Conservation (phyloP, 2,113 vertebrate genomes). For the Brevimyrus niger region DNA sequence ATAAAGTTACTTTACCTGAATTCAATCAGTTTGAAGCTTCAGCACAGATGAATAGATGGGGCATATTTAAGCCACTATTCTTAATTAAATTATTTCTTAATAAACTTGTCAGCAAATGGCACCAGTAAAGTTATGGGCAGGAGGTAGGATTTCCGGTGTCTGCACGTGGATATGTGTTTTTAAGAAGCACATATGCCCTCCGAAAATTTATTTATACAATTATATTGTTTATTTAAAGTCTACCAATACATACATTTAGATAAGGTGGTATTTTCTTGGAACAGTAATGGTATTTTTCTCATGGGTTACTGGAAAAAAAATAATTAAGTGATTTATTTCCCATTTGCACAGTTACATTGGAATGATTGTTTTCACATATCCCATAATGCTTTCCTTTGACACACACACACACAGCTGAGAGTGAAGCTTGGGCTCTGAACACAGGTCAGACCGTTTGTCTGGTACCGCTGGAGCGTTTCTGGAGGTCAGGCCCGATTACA, state of each 20-base stretch:
- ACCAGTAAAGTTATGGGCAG: not conserved
- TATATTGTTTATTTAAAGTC: not conserved
- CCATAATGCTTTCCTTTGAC: not conserved
- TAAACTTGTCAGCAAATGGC: not conserved
- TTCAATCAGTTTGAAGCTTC: not conserved
- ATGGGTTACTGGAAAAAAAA: not conserved
- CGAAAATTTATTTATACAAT: not conserved
- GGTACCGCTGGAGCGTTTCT: not conserved
- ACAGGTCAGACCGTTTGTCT: not conserved
- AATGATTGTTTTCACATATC: not conserved
- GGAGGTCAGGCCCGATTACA: not conserved
- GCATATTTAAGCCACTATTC: not conserved
- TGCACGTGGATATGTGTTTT: not conserved
- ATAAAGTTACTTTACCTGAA: not conserved
- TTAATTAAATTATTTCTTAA: too few relatives aligned
- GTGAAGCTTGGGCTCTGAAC: not conserved
- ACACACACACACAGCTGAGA: not conserved
- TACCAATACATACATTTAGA: not conserved
- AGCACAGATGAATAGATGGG: not conserved
- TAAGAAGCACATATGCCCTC: not conserved
- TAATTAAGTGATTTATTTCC: not conserved
- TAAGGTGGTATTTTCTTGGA: not conserved
- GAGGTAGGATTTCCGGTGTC: not conserved
- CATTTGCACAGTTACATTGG: not conserved
- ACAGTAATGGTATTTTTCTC: not conserved